Evolutionary conservation across 2,113 vertebrate genomes (phyloP), one percentile per base, ranked within the genome.

Genomic region (Fregata magnificens): DNA sequence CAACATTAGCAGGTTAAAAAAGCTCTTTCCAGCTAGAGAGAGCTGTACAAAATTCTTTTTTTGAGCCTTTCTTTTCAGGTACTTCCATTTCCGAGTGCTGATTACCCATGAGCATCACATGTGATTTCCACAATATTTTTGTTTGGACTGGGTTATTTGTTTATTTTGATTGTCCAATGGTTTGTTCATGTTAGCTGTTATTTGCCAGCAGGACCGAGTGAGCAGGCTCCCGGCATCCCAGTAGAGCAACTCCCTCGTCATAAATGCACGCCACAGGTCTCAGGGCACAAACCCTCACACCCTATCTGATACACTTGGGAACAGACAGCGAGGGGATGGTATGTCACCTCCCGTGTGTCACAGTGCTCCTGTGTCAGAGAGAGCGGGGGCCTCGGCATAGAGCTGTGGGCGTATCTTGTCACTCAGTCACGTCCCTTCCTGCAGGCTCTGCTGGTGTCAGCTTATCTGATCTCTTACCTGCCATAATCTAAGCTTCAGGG

Each of bases 201-300:
- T n/a, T 55, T 47, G 22, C 18, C 42, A 45, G 49, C 20, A 69
- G 49, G 18, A 58, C 18, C 2, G 2, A 86, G 17, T 21, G 11
- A 72, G 25, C 40, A 82, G 19, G 28, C 4, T 71, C 16, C 19
- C 38, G 24, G 18, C 55, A 16, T 55, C 29, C 13, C 53, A 82
- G 29, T 26, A 90, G 32, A 58, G 22, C 20, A 67, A 61, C 14
- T 20, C 50, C 8, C 11, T 62, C 13, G 13, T 20, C 20, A 11
- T 7, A 69, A 69, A 79, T 50, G 10, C 17, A 67, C 0, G 1
- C 32, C 1, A 1, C 22, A 45, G 28, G 6, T 32, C 15, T 16
- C 1, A 1, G 26, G 13, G 20, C 47, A 50, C 1, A 1, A 77
- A 44, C 28, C 40, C 21, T 73, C 1, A 0, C 47, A 36, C 13